A percentile compares a stretch with the other conserved stretches of the same genome.
Conservation (phyloP, 2,113 vertebrate genomes). For the Urocolius indicus region DNA sequence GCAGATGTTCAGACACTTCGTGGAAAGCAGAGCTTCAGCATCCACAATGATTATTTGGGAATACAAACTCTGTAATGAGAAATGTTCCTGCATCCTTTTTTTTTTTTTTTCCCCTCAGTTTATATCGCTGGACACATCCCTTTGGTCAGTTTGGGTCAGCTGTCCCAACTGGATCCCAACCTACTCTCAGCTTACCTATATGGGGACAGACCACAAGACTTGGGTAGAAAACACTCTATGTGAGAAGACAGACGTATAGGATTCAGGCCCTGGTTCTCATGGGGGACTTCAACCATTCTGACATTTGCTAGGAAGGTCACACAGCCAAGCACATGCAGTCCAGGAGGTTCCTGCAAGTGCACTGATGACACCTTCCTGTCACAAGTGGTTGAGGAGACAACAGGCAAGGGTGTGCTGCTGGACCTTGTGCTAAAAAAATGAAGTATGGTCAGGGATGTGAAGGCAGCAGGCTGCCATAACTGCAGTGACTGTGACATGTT, state of each 20-base stretch:
- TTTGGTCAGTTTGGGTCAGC: not conserved
- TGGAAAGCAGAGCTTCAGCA: not conserved
- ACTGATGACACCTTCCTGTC: too few species aligned
- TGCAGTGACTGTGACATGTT: too few species aligned
- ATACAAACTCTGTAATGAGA: not conserved
- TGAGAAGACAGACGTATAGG: not conserved
- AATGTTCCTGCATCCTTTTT: not conserved
- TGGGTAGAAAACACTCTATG: not conserved
- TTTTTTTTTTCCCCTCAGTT: not conserved
- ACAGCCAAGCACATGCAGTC: too few species aligned
- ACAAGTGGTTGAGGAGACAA: too few species aligned
- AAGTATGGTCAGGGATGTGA: too few species aligned
- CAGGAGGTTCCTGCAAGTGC: too few species aligned
- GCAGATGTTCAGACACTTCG: not conserved
- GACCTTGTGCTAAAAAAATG: too few species aligned
- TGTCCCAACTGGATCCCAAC: not conserved
- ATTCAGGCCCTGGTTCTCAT: not conserved
- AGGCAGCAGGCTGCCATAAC: too few species aligned
- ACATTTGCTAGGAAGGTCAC: too few species aligned
- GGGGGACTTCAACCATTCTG: too few species aligned
- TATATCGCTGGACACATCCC: not conserved
- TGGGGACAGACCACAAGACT: fast-evolving
- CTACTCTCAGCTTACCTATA: not conserved
- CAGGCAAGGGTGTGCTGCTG: too few species aligned
- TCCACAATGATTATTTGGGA: not conserved